Conservation (phyloP, 2,113 vertebrate genomes). For the Cynoglossus semilaevis region DNA sequence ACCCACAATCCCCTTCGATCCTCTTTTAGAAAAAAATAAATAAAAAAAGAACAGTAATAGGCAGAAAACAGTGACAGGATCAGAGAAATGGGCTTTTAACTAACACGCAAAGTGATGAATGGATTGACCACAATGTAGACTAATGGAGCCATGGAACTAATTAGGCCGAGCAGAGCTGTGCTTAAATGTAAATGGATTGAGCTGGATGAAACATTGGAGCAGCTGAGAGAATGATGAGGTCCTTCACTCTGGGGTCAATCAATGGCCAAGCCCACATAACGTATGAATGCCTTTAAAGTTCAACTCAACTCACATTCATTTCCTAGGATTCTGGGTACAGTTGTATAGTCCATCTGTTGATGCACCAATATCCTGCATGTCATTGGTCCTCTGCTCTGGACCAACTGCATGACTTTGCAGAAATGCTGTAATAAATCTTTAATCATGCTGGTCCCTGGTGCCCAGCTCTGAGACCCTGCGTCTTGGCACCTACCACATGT, state of each 20-base stretch:
- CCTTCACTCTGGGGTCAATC: slow-evolving; percentile 68
- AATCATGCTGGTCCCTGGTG: slow-evolving; percentile 37
- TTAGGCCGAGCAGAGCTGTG: slow-evolving; percentile 75
- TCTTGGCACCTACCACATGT: slow-evolving; percentile 62
- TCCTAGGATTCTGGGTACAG: slow-evolving; percentile 4
- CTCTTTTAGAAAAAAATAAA: slow-evolving; percentile 1
- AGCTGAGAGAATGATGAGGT: slow-evolving; percentile 74
- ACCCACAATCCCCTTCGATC: slow-evolving; percentile 43
- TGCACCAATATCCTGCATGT: not conserved
- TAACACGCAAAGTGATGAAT: slow-evolving; percentile 77
- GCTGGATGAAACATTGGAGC: slow-evolving; percentile 58
- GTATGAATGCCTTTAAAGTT: slow-evolving; percentile 30
- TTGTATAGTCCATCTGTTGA: not conserved
- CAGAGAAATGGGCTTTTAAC: slow-evolving; percentile 73
- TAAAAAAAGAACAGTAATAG: slow-evolving; percentile 51
- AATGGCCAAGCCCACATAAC: slow-evolving; percentile 66
- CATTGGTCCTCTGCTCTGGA: too few species aligned
- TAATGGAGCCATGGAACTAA: slow-evolving; percentile 80
- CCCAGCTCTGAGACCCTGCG: slow-evolving; percentile 45
- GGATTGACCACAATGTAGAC: slow-evolving; percentile 76
- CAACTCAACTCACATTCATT: slow-evolving; percentile 16
- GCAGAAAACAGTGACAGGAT: slow-evolving; percentile 57
- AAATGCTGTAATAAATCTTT: slow-evolving; percentile 52
- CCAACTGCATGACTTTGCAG: slow-evolving; percentile 60
- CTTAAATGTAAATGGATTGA: slow-evolving; percentile 81